phyloP scores from a whole-genome alignment of 2,797 vertebrate genomes.

The Anguilla megastoma region DNA sequence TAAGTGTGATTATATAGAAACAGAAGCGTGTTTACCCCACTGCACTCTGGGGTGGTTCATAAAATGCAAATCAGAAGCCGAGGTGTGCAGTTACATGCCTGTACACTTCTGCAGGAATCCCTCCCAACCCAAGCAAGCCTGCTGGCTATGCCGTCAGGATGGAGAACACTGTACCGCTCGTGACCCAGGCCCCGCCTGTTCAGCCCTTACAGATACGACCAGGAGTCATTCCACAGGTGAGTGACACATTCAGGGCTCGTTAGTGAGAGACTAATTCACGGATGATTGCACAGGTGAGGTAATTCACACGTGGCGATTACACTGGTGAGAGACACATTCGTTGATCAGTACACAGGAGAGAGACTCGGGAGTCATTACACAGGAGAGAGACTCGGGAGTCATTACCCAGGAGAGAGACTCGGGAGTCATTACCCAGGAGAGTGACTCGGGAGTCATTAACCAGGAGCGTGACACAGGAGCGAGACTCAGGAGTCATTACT shows the following conservation, averaged over 20 bases:
- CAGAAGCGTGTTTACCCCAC: background rate
- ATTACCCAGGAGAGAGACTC: background rate
- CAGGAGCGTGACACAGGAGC: background rate
- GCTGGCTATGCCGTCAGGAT: constrained; percentile 88
- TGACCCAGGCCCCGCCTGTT: constrained; percentile 89
- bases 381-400: background rate
- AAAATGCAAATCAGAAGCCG: background rate
- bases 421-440: background rate
- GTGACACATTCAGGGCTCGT: background rate
- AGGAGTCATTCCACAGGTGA: constrained; percentile 92
- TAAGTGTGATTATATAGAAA: background rate
- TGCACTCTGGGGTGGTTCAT: background rate
- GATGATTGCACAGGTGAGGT: background rate
- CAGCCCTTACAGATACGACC: constrained; percentile 93
- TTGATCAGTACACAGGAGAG: background rate
- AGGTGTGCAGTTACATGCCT: background rate
- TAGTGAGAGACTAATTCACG: background rate
- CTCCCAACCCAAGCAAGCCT: constrained; percentile 84
- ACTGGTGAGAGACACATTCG: background rate
- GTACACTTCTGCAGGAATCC: constrained; percentile 75
- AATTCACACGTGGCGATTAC: background rate
- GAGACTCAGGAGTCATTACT: background rate
- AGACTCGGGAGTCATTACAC: background rate
- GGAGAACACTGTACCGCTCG: constrained; percentile 88
- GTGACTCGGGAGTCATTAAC: background rate